phyloP scores from a whole-genome alignment of 2,888 invertebrate genomes.

The Lepidochitona cinerea region DNA sequence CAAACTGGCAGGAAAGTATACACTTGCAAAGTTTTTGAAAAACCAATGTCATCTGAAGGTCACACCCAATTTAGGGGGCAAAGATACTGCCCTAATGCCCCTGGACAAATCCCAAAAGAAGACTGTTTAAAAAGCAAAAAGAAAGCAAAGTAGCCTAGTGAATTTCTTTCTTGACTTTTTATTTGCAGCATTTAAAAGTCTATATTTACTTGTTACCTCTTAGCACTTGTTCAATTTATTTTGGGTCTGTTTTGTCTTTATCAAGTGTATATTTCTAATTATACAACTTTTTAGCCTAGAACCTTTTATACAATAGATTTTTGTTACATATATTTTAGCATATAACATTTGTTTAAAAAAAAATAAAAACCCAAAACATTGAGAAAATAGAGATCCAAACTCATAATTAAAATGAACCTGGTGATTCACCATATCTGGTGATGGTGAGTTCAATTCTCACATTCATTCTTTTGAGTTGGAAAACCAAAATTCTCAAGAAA shows the following conservation, averaged over 20 bases:
- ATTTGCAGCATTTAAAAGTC: too few species aligned
- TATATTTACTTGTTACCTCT: too few species aligned
- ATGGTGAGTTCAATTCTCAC: neutral
- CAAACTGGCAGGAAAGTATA: neutral
- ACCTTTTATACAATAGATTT: neutral
- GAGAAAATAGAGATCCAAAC: neutral
- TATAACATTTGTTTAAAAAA: neutral
- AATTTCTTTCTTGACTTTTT: too few species aligned
- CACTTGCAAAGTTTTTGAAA: neutral
- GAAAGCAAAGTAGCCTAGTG: too few species aligned
- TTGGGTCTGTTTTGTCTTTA: too few species aligned
- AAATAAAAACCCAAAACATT: neutral
- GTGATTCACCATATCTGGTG: neutral
- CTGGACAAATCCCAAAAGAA: neutral
- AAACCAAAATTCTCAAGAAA: too few species aligned
- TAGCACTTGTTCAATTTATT: neutral
- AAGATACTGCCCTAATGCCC: neutral
- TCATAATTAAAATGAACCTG: neutral
- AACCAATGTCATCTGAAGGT: neutral
- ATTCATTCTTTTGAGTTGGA: neutral
- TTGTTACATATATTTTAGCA: neutral
- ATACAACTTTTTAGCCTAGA: neutral
- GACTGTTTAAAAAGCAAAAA: too few species aligned
- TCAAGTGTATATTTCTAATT: too few species aligned
- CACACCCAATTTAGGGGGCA: neutral